Evolutionary conservation across 2,888 invertebrate species (phyloP), one percentile per base, ranked within the genome.

Genomic region (Vesta saturnalis): DNA sequence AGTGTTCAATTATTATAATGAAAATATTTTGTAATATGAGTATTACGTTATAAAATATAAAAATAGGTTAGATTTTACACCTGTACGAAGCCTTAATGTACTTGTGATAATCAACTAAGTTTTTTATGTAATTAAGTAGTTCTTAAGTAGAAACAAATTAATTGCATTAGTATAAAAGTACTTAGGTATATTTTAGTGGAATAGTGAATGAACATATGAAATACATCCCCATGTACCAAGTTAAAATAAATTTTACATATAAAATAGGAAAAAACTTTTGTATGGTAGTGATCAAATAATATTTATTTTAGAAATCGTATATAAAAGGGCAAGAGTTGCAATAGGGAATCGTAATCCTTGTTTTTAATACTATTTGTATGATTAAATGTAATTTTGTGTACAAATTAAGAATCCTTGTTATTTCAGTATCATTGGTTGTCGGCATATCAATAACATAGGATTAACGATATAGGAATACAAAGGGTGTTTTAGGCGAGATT

Each of bases 31-130:
- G 49, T 67, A 64, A 60, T 47, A 47, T 60, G 52, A 58, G 49
- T 21, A 21, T 21, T 52, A 52, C 19, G 52, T 39, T 39, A 55
- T 52, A 65, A 60, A 60, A 59, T 63, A 10, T 64, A 59, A 19
- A 58, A 52, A 61, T 59, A 63, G 59, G 56, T 54, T 67, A 68
- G 63, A 39, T 64, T 60, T 65, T 62, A 69, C 73, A 73, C 73
- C 75, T 73, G 74, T 74, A 75, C 68, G 74, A 69, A 77, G 79
- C 79, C 79, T 79, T 79, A 79, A 74, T 77, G 73, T 78, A 75
- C 77, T 79, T 79, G 79, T 79, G 78, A 79, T 79, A 79, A 77
- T 72, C 62, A 69, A 54, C 22, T 60, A 63, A 68, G 43, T 67
- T 64, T 39, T 68, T 63, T 64, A 68, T 64, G 68, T 68, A 49